Conservation (phyloP, 92 coral and sea anemone genomes). For the Palythoa caribaeorum region DNA sequence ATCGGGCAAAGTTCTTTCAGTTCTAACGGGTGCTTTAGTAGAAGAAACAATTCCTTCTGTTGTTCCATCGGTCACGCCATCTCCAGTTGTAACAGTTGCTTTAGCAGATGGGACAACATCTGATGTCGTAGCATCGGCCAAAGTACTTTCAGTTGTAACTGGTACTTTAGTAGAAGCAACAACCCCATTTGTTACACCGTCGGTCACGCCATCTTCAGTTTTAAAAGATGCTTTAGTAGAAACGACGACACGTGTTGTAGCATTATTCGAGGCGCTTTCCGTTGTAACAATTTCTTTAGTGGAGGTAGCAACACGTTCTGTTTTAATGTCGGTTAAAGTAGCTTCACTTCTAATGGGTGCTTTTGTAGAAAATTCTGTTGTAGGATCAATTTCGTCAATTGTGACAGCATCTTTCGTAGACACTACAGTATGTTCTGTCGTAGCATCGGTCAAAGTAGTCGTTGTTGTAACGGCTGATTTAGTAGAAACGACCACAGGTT, state of each 20-base stretch:
- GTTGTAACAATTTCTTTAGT: conserved; percentile 24
- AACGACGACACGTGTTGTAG: conserved; percentile 11
- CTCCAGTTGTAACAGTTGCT: too few species aligned
- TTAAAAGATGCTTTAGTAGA: conserved; percentile 15
- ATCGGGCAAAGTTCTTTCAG: not conserved
- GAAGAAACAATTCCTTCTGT: not conserved
- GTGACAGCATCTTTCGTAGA: not conserved
- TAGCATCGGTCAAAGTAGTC: not conserved
- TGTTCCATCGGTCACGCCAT: too few species aligned
- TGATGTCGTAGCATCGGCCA: too few species aligned
- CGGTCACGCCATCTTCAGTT: conserved; percentile 17
- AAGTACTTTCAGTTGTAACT: too few species aligned
- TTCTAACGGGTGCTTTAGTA: not conserved
- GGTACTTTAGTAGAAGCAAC: not conserved
- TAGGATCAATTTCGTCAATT: not conserved
- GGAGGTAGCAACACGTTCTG: conserved; percentile 1
- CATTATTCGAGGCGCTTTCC: not conserved
- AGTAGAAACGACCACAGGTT: not conserved
- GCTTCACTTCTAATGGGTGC: too few species aligned
- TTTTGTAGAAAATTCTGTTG: not conserved
- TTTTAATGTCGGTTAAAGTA: too few species aligned
- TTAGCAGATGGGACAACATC: too few species aligned
- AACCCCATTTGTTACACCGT: not conserved
- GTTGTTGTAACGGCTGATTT: not conserved
- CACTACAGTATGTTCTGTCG: not conserved